Evolutionary conservation across 2,797 vertebrate species (phyloP).

Genomic region (Coreius guichenoti): DNA sequence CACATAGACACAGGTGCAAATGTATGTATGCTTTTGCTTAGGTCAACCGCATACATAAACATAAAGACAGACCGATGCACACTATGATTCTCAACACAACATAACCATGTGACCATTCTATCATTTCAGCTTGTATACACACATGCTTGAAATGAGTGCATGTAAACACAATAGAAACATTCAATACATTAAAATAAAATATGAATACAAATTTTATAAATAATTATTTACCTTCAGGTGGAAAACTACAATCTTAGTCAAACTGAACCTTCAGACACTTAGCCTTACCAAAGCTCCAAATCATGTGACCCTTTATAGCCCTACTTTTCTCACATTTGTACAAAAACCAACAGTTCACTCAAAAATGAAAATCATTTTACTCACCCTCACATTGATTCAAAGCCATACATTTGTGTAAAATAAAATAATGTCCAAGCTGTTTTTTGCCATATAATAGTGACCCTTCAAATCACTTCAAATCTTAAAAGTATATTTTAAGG

Average conservation of each 20-base stretch:
- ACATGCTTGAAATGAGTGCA: neutral
- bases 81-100: conserved; percentile 7
- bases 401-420: neutral
- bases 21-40: neutral
- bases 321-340: neutral
- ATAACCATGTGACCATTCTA: neutral
- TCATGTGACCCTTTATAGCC: neutral
- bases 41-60: neutral
- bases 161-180: neutral
- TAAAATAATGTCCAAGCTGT: neutral
- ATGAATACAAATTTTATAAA: neutral
- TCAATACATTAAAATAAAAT: neutral
- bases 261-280: too few species aligned
- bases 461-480: too few species aligned
- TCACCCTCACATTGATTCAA: neutral
- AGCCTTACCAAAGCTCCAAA: too few species aligned
- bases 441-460: neutral
- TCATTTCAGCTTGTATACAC: neutral
- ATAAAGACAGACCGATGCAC: conserved; percentile 8
- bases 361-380: neutral
- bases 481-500: too few species aligned
- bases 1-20: conserved; percentile 70
- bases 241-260: neutral
- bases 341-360: neutral
- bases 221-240: neutral